Evolutionary conservation across 2,797 vertebrate genomes (phyloP).

Genomic region (Prionace glauca): DNA sequence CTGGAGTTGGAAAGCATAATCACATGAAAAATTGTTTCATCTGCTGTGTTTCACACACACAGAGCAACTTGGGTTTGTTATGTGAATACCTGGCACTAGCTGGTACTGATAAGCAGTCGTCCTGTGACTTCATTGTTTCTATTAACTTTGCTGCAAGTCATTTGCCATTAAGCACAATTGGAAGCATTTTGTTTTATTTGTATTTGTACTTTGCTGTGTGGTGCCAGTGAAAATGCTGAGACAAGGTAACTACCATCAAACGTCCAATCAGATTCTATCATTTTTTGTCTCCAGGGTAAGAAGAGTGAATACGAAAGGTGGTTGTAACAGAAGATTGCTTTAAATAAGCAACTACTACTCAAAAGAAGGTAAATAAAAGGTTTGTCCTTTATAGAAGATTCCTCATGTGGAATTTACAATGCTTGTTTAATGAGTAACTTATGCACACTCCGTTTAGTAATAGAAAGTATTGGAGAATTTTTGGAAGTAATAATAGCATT

Average conservation of each 20-base stretch:
- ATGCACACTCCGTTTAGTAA: constrained; percentile 49
- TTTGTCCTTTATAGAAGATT: constrained; percentile 39
- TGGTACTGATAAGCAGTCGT: constrained; percentile 50
- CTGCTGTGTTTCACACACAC: constrained; percentile 24
- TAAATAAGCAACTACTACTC: constrained; percentile 69
- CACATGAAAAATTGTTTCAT: constrained; percentile 36
- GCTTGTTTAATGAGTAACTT: constrained; percentile 54
- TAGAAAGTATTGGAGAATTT: constrained; percentile 36
- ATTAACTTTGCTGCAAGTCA: constrained; percentile 52
- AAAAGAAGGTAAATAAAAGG: constrained; percentile 76
- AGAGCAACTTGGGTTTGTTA: constrained; percentile 3
- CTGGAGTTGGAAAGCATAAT: constrained; percentile 34
- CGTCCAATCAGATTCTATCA: constrained; percentile 55
- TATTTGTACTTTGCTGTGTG: constrained; percentile 47
- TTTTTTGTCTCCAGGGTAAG: constrained; percentile 73
- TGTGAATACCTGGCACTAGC: constrained; percentile 41
- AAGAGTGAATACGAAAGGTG: constrained; percentile 70
- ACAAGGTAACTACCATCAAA: constrained; percentile 47
- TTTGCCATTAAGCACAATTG: constrained; percentile 47
- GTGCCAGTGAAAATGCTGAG: constrained; percentile 50
- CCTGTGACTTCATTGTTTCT: constrained; percentile 54
- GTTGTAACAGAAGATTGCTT: constrained; percentile 80
- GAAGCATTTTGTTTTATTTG: constrained; percentile 51
- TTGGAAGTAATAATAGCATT: background rate
- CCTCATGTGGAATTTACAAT: constrained; percentile 40